Base-by-base conservation (phyloP, 2,797 vertebrate genomes). In the Darevskia nairensis region DNA sequence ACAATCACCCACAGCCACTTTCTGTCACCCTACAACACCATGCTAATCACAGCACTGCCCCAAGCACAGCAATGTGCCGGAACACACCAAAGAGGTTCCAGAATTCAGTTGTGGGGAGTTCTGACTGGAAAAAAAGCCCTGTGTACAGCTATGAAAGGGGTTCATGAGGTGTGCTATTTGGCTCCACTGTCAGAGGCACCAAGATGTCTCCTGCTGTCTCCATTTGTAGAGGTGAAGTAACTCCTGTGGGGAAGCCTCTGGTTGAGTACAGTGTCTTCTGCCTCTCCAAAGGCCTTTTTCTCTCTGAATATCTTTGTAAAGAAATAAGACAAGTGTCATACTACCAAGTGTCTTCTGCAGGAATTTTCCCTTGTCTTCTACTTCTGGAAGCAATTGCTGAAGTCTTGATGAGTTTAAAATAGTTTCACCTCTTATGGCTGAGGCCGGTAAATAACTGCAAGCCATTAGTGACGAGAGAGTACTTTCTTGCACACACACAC, bases 401-500 rank as follows among this genome's bases (percentile, higher is more conserved):
- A 13, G 21, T 35, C 17, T 6, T 83, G 44, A 84, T 80, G 17
- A 81, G 1, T 86, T 83, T 88, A 17, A n/a, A 90, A 91, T 66
- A 25, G 3, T 88, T 87, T 64, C 71, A 41, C 89, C 19, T 19
- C n/a, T 78, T 89, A 59, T 1, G 46, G 81, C 68, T 83, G 44
- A 9, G 85, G 79, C 46, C 19, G 66, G 64, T 17, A 92, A 95
- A 84, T 8, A 88, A 6, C 25, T 88, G 46, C 69, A 84, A 86
- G 2, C 35, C 68, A 76, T 69, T 39, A 75, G 69, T 89, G n/a
- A 87, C 82, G 50, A 69, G 77, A 69, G 75, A 84, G 5, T 74
- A 76, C 71, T 81, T 87, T 19, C 86, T 76, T 89, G 59, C 6
- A 23, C 21, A 3, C 59, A 23, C 59, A 21, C 1, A 8, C 15